A percentile compares a stretch with the other conserved stretches of the same genome.
phyloP scores from a whole-genome alignment of 2,113 vertebrate genomes.

The Heterochromis multidens region DNA sequence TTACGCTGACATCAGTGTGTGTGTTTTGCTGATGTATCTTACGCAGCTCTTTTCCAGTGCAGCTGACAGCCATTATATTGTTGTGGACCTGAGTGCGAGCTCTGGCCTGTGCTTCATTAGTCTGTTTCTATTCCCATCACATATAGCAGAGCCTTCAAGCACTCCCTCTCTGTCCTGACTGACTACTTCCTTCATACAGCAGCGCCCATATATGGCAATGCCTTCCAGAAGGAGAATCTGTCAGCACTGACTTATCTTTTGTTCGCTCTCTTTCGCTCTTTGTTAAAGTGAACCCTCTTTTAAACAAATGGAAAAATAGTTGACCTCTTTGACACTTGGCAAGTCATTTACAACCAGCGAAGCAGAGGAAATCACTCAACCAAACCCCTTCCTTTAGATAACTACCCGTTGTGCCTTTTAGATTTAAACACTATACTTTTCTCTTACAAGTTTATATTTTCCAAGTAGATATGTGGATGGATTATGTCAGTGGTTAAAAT shows the following conservation, averaged over 20 bases:
- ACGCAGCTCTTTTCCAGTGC: not conserved
- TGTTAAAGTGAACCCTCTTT: not conserved
- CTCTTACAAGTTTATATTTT: not conserved
- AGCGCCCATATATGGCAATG: slow-evolving; percentile 61
- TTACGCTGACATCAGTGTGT: not conserved
- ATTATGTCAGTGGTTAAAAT: not conserved
- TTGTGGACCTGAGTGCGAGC: not conserved
- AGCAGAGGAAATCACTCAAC: not conserved
- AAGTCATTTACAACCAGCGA: not conserved
- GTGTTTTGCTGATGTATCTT: not conserved
- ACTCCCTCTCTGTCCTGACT: slow-evolving; percentile 8
- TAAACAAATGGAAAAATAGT: slow-evolving; percentile 21
- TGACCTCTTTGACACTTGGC: slow-evolving; percentile 3
- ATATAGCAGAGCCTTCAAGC: not conserved
- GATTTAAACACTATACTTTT: not conserved
- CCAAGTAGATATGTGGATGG: not conserved
- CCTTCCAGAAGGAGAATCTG: not conserved
- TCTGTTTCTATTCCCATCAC: not conserved
- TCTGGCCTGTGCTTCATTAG: not conserved
- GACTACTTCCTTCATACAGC: slow-evolving; percentile 35
- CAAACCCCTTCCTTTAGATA: not conserved
- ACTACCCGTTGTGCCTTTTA: not conserved
- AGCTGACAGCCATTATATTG: slow-evolving; percentile 6
- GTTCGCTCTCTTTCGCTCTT: not conserved
- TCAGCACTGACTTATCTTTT: slow-evolving; percentile 9